A percentile compares a stretch with the other conserved stretches of the same genome.
Evolutionary conservation across 2,888 invertebrate species (phyloP).

Genomic region (Synergus japonicus): DNA sequence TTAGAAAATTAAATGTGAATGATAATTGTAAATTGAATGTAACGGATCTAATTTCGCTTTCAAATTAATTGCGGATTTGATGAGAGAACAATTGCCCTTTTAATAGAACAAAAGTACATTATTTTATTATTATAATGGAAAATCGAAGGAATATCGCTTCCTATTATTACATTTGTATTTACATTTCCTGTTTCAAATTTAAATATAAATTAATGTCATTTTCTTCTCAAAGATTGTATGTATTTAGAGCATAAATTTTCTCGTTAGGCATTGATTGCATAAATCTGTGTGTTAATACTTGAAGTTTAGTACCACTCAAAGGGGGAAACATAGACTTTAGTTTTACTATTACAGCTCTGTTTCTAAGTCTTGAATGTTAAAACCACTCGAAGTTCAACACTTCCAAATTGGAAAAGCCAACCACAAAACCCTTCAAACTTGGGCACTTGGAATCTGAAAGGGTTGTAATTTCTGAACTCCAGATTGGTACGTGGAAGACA

Average conservation of each 20-base stretch:
- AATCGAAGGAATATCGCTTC: too few species aligned
- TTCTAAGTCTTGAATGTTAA: slow-evolving; percentile 14
- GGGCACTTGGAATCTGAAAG: slow-evolving; percentile 30
- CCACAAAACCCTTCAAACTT: slow-evolving; percentile 34
- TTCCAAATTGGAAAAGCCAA: slow-evolving; percentile 22
- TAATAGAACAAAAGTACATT: too few species aligned
- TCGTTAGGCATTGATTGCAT: background rate
- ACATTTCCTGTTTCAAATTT: too few species aligned
- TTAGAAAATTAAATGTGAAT: background rate
- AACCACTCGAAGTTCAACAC: slow-evolving; percentile 25
- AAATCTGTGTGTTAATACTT: background rate
- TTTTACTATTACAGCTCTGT: slow-evolving; percentile 9
- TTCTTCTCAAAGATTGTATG: too few species aligned
- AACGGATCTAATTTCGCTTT: background rate
- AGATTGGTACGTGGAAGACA: slow-evolving; percentile 19
- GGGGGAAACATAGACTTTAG: background rate
- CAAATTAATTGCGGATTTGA: too few species aligned
- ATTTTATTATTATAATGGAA: too few species aligned
- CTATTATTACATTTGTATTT: too few species aligned
- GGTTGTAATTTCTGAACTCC: background rate
- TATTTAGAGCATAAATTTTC: too few species aligned
- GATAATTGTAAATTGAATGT: background rate
- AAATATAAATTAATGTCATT: too few species aligned
- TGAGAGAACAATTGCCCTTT: too few species aligned
- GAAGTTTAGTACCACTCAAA: background rate